Evolutionary conservation across 1,140 invertebrate genomes (phyloP).

Genomic region (Venustaconcha ellipsiformis): DNA sequence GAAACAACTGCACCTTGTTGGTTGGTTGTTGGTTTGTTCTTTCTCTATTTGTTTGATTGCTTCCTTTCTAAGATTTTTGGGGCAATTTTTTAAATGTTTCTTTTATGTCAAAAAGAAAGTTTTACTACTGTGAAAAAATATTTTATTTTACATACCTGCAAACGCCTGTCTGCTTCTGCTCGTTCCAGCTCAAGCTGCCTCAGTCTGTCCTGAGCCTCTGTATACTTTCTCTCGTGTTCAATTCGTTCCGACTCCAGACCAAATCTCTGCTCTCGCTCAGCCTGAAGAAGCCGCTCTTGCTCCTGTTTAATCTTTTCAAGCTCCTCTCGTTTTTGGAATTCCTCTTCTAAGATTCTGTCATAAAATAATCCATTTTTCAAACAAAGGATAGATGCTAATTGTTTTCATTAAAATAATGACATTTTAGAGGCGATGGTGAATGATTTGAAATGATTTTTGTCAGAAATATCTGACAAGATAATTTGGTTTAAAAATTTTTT

Average conservation of each 20-base stretch:
- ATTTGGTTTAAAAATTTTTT: neutral
- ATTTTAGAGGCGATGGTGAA: no score
- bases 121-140: neutral
- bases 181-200: slow-evolving; percentile 79
- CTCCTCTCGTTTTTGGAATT: slow-evolving; percentile 85
- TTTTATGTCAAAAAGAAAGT: no score
- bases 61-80: no score
- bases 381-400: neutral
- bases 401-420: no score
- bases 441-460: no score
- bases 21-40: no score
- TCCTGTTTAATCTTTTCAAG: slow-evolving; percentile 82
- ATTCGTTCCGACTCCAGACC: slow-evolving; percentile 75
- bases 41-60: no score
- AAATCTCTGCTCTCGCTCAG: slow-evolving; percentile 77
- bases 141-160: slow-evolving; percentile 66
- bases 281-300: slow-evolving; percentile 78
- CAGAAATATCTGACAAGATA: neutral
- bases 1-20: no score
- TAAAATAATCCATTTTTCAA: neutral
- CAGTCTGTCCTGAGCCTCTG: slow-evolving; percentile 76
- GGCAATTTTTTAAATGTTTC: no score
- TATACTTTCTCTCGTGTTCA: slow-evolving; percentile 79
- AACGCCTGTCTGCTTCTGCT: slow-evolving; percentile 76
- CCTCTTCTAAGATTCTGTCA: slow-evolving; percentile 80